Base-by-base conservation (phyloP, 2,888 invertebrate species). In the Ectemnius continuus region DNA sequence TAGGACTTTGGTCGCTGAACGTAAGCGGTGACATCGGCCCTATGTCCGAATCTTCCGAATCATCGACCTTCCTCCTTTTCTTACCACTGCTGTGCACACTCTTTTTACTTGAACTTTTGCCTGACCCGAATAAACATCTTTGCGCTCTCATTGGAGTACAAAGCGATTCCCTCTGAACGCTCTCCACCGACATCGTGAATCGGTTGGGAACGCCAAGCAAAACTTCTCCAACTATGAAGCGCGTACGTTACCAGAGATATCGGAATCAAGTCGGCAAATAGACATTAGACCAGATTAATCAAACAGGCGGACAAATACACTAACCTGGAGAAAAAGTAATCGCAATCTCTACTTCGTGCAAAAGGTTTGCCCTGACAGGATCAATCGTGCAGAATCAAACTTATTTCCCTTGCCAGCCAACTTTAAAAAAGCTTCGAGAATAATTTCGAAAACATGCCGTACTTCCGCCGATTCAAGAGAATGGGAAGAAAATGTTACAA, bases 21-120 rank as follows among this genome's bases (percentile, higher is more conserved):
- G 83, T 84, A 4, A 90, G 64, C 0, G 89, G 89, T 5, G 89
- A 89, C 87, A 90, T 88, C 0, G 87, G 88, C 2, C 88, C 87
- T n/a, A 90, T 76, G 63, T 88, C 90, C 0, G 90, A 89, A 0
- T 90, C 90, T 1, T 87, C 85, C 1, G 48, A 57, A 8, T n/a
- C 45, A 36, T 23, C 61, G 14, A 6, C 14, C 18, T 61, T 60
- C 28, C n/a, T 78, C 3, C 6, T 46, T 3, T 23, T 61, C 11
- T 67, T 75, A 26, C 67, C 56, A 1, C 81, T 76, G 23, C 70
- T 77, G 52, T 85, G 86, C 8, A 86, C 61, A 16, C 76, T 86
- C 45, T 85, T 81, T 67, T 88, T 89, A 26, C 71, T 83, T 6
- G 83, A 83, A 68, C 78, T 85, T n/a, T 73, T 71, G 11, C 58